Conservation (phyloP, 1,140 invertebrate species). For the Choristoneura fumiferana region DNA sequence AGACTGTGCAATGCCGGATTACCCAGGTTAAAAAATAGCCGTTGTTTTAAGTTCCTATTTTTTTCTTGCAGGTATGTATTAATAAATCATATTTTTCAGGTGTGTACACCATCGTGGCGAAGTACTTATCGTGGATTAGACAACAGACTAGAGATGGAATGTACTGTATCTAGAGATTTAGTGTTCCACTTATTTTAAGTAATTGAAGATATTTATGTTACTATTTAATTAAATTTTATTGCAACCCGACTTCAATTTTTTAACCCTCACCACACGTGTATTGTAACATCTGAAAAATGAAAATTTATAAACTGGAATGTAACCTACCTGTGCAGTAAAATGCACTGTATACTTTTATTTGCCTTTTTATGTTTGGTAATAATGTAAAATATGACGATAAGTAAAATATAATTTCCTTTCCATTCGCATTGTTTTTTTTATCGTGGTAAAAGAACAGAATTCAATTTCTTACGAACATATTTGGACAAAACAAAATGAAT, state of each 20-base stretch:
- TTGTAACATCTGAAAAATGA: too few relatives aligned
- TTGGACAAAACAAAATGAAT: too few relatives aligned
- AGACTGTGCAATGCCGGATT: constrained; percentile 79
- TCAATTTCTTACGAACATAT: neutral
- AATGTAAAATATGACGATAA: constrained; percentile 8
- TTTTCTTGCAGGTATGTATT: constrained; percentile 40
- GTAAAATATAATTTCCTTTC: constrained; percentile 5
- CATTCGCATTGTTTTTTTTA: neutral
- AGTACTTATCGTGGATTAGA: constrained; percentile 77
- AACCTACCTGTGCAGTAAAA: too few relatives aligned
- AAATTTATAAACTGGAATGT: too few relatives aligned
- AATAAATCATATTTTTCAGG: constrained; percentile 65
- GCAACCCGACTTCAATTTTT: too few relatives aligned
- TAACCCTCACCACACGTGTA: too few relatives aligned
- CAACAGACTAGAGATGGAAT: constrained; percentile 61
- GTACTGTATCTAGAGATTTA: constrained; percentile 56
- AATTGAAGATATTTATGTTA: too few relatives aligned
- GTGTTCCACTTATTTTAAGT: too few relatives aligned
- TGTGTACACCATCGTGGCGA: constrained; percentile 78
- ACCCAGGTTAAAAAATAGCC: constrained; percentile 71
- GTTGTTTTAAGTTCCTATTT: constrained; percentile 53
- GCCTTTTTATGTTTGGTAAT: constrained; percentile 4
- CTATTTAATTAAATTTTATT: too few relatives aligned
- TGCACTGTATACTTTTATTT: too few relatives aligned
- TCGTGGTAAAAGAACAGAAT: neutral